Evolutionary conservation across 2,888 invertebrate genomes (phyloP).

Genomic region (Himalopsyche anomala): DNA sequence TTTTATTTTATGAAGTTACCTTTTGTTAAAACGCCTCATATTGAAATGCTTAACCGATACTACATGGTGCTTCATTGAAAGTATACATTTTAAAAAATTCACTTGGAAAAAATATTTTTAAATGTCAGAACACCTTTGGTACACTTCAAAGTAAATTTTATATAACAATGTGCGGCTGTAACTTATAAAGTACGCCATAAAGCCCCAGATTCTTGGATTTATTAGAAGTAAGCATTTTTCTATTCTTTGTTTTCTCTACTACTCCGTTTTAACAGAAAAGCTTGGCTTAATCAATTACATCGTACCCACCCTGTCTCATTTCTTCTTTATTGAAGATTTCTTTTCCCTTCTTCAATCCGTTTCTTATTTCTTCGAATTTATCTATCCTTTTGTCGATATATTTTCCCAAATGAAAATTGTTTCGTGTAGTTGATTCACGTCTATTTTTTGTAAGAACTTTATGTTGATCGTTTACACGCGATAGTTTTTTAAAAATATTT

Average conservation of each 20-base stretch:
- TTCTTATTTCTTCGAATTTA: slow-evolving; percentile 46
- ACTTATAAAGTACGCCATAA: background rate
- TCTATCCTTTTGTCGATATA: slow-evolving; percentile 45
- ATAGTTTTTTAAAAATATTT: too few species aligned
- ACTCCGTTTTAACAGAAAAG: slow-evolving; percentile 45
- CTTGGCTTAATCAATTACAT: slow-evolving; percentile 59
- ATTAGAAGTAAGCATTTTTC: slow-evolving; percentile 28
- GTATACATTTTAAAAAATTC: too few species aligned
- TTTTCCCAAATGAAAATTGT: slow-evolving; percentile 26
- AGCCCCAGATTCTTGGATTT: slow-evolving; percentile 1
- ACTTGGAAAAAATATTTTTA: background rate
- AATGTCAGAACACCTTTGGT: background rate
- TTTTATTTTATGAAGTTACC: too few species aligned
- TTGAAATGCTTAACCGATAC: too few species aligned
- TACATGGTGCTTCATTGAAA: too few species aligned
- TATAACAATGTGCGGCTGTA: background rate
- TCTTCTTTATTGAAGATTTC: slow-evolving; percentile 55
- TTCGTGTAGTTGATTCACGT: background rate
- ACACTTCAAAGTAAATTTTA: background rate
- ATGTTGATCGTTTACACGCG: background rate
- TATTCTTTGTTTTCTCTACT: slow-evolving; percentile 48
- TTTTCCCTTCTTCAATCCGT: slow-evolving; percentile 44
- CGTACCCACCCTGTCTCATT: slow-evolving; percentile 49
- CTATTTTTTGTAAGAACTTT: background rate
- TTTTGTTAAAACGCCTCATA: too few species aligned